phyloP scores from a whole-genome alignment of 2,888 invertebrate genomes.

The Sinodicranocentrus sp. region DNA sequence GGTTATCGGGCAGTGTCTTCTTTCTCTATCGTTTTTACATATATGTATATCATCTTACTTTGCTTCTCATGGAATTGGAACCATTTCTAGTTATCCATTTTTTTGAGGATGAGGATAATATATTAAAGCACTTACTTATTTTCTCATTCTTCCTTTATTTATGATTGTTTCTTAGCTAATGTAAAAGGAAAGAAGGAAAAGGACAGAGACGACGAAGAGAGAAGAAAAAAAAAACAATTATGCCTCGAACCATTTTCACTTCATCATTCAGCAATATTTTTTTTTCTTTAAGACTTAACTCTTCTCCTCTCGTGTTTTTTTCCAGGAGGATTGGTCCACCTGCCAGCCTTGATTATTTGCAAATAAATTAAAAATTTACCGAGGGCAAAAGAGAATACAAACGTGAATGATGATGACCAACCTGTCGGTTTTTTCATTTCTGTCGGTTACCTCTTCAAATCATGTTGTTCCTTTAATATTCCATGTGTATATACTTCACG shows the following conservation, averaged over 20 bases:
- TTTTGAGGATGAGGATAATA: no score
- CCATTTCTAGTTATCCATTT: no score
- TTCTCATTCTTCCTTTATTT: neutral
- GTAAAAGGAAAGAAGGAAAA: slow-evolving; percentile 13
- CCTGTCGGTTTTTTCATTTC: slow-evolving; percentile 43
- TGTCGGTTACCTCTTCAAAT: neutral
- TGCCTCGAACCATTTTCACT: slow-evolving; percentile 56
- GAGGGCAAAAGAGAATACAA: slow-evolving; percentile 20
- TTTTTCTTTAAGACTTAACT: neutral
- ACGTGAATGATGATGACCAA: slow-evolving; percentile 30
- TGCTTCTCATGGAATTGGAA: neutral
- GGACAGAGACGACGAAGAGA: neutral
- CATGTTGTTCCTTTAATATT: no score
- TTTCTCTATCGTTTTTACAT: neutral
- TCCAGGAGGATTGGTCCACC: slow-evolving; percentile 48
- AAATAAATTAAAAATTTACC: slow-evolving; percentile 60
- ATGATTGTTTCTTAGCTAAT: slow-evolving; percentile 3
- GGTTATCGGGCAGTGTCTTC: neutral
- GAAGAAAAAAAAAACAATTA: slow-evolving; percentile 32
- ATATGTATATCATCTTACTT: neutral
- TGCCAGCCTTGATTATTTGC: slow-evolving; percentile 64
- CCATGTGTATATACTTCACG: no score
- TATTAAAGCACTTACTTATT: no score
- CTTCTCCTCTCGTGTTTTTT: neutral
- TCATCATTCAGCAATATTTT: slow-evolving; percentile 38